phyloP scores from a whole-genome alignment of 1,140 invertebrate genomes.

The Berghia stephanieae region DNA sequence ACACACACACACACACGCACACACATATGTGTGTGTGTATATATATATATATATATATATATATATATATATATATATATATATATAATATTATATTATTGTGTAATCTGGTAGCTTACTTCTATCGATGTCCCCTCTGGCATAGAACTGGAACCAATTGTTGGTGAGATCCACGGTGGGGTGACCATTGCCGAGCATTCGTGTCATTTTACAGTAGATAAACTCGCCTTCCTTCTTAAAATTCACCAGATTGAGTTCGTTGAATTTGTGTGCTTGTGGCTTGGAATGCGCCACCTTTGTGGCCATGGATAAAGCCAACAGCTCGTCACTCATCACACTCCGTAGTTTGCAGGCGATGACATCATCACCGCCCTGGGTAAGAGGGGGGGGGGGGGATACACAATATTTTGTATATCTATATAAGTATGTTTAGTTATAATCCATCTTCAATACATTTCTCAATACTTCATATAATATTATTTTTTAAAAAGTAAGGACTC shows the following conservation, averaged over 20 bases:
- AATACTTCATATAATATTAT: too few relatives aligned
- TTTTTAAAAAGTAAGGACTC: too few relatives aligned
- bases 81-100: not conserved
- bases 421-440: too few relatives aligned
- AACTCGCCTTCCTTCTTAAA: slow-evolving; percentile 32
- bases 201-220: slow-evolving; percentile 38
- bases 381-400: not conserved
- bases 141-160: slow-evolving; percentile 45
- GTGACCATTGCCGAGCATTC: slow-evolving; percentile 20
- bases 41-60: too few relatives aligned
- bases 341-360: slow-evolving; percentile 40
- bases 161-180: slow-evolving; percentile 36
- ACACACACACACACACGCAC: too few relatives aligned
- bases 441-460: too few relatives aligned
- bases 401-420: too few relatives aligned
- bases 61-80: too few relatives aligned
- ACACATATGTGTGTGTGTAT: too few relatives aligned
- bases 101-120: slow-evolving; percentile 31
- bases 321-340: not conserved
- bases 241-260: slow-evolving; percentile 2
- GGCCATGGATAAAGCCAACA: slow-evolving; percentile 30
- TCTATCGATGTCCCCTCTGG: slow-evolving; percentile 33
- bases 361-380: slow-evolving; percentile 37
- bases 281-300: slow-evolving; percentile 29
- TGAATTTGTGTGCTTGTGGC: slow-evolving; percentile 21